These are phyloP conservation scores for Drosophila cardini DNA, from an alignment of 1,140 invertebrate species.

Conservation along the genomic window DNA sequence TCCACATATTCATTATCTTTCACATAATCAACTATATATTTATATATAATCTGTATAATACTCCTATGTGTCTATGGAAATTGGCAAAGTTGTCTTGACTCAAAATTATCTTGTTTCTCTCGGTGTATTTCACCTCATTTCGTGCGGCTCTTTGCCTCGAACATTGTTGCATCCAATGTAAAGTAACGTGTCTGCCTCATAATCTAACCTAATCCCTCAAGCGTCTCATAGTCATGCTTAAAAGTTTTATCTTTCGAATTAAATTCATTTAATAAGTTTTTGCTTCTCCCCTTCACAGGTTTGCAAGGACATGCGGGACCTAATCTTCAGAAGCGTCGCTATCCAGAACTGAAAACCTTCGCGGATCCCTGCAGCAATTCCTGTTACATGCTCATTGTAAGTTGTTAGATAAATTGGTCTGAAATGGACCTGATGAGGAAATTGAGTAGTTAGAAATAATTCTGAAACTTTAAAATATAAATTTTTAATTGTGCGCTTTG, in stretches of 20 bases:
- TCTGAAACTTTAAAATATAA: not conserved
- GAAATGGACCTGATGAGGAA: no score
- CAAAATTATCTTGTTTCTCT: slow-evolving; percentile 66
- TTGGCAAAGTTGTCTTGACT: slow-evolving; percentile 67
- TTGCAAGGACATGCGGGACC: slow-evolving; percentile 95
- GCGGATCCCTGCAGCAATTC: slow-evolving; percentile 93
- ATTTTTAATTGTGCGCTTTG: not conserved
- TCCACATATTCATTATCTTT: slow-evolving; percentile 61
- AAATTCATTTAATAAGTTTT: slow-evolving; percentile 3
- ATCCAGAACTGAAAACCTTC: slow-evolving; percentile 94
- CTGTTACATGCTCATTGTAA: slow-evolving; percentile 95
- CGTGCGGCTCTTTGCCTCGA: slow-evolving; percentile 62
- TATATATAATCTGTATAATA: not conserved
- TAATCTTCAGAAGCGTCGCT: slow-evolving; percentile 94
- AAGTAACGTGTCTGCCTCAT: slow-evolving; percentile 67
- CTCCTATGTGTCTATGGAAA: slow-evolving; percentile 56
- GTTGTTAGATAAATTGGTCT: slow-evolving; percentile 43
- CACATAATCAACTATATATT: slow-evolving; percentile 30
- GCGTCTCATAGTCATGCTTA: slow-evolving; percentile 68
- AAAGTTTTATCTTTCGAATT: not conserved
- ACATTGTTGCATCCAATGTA: slow-evolving; percentile 48
- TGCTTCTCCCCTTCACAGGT: slow-evolving; percentile 82
- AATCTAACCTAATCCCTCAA: slow-evolving; percentile 65
- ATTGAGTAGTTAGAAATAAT: no score
- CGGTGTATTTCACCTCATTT: slow-evolving; percentile 73